Base-by-base conservation (phyloP, 2,113 vertebrate genomes). In the Ginglymostoma cirratum region DNA sequence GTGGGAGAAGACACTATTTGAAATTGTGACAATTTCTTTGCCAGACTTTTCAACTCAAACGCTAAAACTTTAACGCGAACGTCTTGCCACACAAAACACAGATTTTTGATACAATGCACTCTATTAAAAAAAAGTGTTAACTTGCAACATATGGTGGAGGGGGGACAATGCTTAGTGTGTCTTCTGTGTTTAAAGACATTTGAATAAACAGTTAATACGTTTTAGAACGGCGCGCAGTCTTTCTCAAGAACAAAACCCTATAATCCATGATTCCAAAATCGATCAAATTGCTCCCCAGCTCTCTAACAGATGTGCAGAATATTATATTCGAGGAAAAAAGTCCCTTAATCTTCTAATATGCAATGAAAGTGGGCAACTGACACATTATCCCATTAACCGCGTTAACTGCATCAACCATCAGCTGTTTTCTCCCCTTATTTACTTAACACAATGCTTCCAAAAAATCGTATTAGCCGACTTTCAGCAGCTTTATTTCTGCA, bases 291-390 rank as follows among this genome's bases (percentile, higher is more conserved):
- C 42, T 95, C 94, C 72, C 72, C 69, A 70, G 23, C 67, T 21
- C 93, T 0, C 30, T 98, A 98, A 99, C 99, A 99, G 98, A 99
- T 99, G 99, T 99, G 98, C 99, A 98, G 98, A 99, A 98, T 97
- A 98, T 98, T 97, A 98, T 97, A 97, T 97, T 52, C 42, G 30
- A 14, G 42, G 34, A 67, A 72, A 95, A 76, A 95, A 95, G 67
- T 48, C 45, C 96, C 97, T 98, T 96, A 98, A 98, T 99, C 98
- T 98, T 97, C 72, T 76, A 95, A 95, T 95, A 95, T 72, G 97
- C 97, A 96, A 97, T 97, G 97, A 98, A 97, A 98, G 98, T 98
- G 98, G 99, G 98, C 98, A 98, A 98, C 97, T 97, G 97, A 97
- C 98, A 97, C 97, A 97, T 99, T 98, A 99, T 99, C 98, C 98